Evolutionary conservation across 2,113 vertebrate species (phyloP).

Genomic region (Isichthys henryi): DNA sequence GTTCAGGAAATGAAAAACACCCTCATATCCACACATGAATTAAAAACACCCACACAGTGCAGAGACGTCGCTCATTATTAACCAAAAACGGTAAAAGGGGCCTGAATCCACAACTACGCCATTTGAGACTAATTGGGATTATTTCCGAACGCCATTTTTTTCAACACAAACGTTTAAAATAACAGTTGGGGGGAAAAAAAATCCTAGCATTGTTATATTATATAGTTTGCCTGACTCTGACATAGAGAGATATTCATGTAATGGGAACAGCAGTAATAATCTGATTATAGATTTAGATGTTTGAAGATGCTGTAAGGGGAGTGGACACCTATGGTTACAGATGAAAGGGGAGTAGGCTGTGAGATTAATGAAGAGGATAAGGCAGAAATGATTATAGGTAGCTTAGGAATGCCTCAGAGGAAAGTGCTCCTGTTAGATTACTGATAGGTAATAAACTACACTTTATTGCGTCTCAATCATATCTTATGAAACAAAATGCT

Average conservation of each 20-base stretch:
- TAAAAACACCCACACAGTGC: constrained; percentile 8
- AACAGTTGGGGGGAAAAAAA: neutral
- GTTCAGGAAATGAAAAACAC: neutral
- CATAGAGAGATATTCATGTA: neutral
- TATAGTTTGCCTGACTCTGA: neutral
- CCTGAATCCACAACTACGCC: neutral
- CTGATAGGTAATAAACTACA: neutral
- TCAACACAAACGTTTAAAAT: neutral
- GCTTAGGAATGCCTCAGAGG: neutral
- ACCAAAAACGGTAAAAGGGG: neutral
- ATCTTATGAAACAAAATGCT: neutral
- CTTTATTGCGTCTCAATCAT: constrained; percentile 2
- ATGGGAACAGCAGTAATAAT: constrained; percentile 9
- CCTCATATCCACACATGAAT: neutral
- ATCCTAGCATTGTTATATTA: neutral
- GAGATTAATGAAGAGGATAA: constrained; percentile 9
- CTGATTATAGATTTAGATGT: neutral
- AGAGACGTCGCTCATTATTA: neutral
- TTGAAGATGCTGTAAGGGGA: constrained; percentile 1
- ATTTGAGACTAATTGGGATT: neutral
- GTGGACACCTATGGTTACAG: neutral
- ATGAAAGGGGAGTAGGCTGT: neutral
- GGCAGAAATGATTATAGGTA: neutral
- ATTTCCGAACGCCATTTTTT: neutral
- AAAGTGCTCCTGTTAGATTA: neutral